Base-by-base conservation (phyloP, 2,888 invertebrate genomes). In the Diaperis boleti region DNA sequence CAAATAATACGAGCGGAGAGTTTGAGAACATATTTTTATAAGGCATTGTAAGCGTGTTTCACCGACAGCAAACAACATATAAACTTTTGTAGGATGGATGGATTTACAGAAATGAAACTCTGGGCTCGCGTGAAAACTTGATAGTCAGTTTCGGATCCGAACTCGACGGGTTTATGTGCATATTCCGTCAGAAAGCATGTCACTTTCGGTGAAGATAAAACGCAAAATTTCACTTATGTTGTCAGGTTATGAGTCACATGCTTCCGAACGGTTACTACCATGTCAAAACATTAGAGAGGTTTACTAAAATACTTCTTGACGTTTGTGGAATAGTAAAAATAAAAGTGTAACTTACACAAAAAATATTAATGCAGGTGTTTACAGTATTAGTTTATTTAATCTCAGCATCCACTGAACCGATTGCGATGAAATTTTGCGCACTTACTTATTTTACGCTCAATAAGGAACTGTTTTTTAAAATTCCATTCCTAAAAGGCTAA, bases 221-320 rank as follows among this genome's bases (percentile, higher is more conserved):
- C 69, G 68, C 66, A 64, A 70, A 70, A 70, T 69, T 68, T 69
- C 68, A 68, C 70, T 70, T 69, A 69, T 56, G 67, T 64, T 70
- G 70, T 69, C 70, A 70, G 69, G 59, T 69, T 57, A 62, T 57
- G 63, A 70, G 70, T 67, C 67, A 66, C 62, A 63, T 44, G 44
- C 44, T 55, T 13, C 55, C 55, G 18, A 47, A 47, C 47, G 8
- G 59, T 39, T 59, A 49, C 26, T 45, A 10, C n/a, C 10, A 10
- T 39, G 47, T 29, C 41, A 49, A 47, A 41, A 74, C 73, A 68
- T 75, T 72, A 72, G 65, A 69, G 44, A 33, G 42, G 55, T 55
- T 55, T 55, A 26, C 44, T 22, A 52, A 50, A 50, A 50, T 11
- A 35, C 3, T n/a, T n/a, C 29, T 31, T 47, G 47, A 47, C 47